Evolutionary conservation across 2,888 invertebrate species (phyloP).

Genomic region (Mesoligia furuncula): DNA sequence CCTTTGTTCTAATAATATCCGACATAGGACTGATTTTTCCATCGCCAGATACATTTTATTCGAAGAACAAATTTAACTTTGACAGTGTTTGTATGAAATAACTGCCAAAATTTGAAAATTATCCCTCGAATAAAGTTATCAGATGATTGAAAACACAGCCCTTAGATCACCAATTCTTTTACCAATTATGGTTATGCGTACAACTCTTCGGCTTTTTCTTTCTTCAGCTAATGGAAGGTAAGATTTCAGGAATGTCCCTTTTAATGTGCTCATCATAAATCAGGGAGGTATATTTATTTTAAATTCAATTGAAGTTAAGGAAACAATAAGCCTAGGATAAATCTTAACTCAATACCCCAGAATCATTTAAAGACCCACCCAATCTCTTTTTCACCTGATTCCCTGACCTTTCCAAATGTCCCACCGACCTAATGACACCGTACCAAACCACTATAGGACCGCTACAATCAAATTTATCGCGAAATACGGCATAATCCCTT

Average conservation of each 20-base stretch:
- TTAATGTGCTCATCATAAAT: neutral
- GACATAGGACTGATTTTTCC: no score
- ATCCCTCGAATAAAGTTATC: no score
- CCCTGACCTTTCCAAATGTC: slow-evolving; percentile 6
- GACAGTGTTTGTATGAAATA: no score
- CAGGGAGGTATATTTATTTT: no score
- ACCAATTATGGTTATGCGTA: no score
- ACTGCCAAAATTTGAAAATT: no score
- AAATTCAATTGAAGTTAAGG: no score
- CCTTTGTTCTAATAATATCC: neutral
- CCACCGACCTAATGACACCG: slow-evolving; percentile 35
- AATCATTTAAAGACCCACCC: neutral
- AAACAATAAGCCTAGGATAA: neutral
- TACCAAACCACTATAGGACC: slow-evolving; percentile 14
- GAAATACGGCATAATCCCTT: slow-evolving; percentile 32
- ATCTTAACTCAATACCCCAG: no score
- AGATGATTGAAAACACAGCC: no score
- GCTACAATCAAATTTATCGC: slow-evolving; percentile 33
- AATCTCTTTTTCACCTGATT: neutral
- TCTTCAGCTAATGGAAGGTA: neutral
- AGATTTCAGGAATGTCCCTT: neutral
- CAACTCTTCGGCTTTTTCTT: no score
- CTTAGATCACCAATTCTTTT: neutral
- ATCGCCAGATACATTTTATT: no score
- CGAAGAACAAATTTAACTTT: no score